Percentiles rank a stretch among this genome's conserved stretches.
phyloP scores from a whole-genome alignment of 2,888 invertebrate species.

The Dichetophora obliterata region DNA sequence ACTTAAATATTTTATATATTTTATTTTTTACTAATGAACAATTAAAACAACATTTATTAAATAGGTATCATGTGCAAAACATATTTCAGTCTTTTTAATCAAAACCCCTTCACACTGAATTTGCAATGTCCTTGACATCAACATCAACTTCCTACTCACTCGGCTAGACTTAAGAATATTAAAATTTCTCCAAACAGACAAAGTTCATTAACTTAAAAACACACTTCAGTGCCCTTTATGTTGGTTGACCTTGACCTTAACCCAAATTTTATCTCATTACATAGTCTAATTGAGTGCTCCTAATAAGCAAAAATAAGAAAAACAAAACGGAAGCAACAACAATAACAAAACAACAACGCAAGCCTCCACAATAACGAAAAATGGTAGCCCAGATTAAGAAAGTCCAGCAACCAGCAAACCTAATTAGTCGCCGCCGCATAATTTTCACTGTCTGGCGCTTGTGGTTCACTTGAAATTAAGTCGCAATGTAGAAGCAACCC shows the following conservation, averaged over 20 bases:
- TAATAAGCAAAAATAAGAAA: neutral
- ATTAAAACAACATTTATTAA: no score
- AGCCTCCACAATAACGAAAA: neutral
- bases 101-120: neutral
- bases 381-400: neutral
- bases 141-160: no score
- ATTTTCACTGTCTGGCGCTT: constrained; percentile 55
- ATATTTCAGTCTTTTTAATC: neutral
- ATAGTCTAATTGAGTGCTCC: neutral
- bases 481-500: no score
- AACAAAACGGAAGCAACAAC: constrained; percentile 14
- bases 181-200: no score
- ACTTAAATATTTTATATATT: no score
- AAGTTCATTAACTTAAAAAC: neutral
- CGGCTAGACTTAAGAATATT: no score
- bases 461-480: constrained; percentile 8
- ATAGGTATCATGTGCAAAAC: neutral
- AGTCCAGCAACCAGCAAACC: constrained; percentile 45
- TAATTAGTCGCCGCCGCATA: constrained; percentile 60
- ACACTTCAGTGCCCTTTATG: neutral
- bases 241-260: constrained; percentile 57
- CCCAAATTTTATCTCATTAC: constrained; percentile 47
- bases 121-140: neutral
- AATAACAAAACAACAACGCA: neutral
- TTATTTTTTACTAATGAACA: no score